Evolutionary conservation across 2,797 vertebrate genomes (phyloP).

Genomic region (Amniataba percoides): DNA sequence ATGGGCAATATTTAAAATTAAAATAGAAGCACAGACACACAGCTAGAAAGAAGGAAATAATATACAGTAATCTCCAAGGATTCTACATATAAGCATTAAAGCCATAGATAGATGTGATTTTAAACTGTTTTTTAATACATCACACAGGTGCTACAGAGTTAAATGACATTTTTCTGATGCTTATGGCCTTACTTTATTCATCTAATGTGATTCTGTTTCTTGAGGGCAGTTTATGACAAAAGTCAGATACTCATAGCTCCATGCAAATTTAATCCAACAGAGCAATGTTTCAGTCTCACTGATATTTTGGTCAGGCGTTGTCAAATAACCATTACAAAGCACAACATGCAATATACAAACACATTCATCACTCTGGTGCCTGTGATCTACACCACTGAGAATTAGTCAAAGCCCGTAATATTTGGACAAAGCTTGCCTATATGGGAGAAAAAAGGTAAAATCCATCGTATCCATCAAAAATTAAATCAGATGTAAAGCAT

Average conservation of each 20-base stretch:
- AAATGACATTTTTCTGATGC: conserved; percentile 5
- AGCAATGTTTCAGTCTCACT: too few species aligned
- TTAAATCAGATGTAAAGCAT: not conserved
- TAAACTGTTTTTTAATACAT: not conserved
- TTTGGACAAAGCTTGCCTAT: not conserved
- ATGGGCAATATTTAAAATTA: not conserved
- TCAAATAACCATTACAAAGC: too few species aligned
- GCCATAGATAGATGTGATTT: not conserved
- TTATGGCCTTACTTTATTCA: conserved; percentile 5
- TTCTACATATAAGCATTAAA: conserved; percentile 4
- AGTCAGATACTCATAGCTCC: not conserved
- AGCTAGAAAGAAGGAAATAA: not conserved
- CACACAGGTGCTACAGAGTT: not conserved
- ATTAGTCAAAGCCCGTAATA: not conserved
- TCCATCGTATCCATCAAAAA: not conserved
- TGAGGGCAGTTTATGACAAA: not conserved
- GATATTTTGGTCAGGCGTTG: too few species aligned
- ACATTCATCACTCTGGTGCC: not conserved
- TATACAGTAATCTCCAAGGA: conserved; percentile 1
- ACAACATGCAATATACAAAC: not conserved
- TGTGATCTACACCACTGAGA: not conserved
- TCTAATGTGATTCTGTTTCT: conserved; percentile 6
- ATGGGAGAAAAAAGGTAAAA: not conserved
- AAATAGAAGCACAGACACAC: not conserved
- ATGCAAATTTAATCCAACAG: conserved; percentile 1